These are phyloP conservation scores for Melanotaenia boesemani DNA, from an alignment of 2,797 vertebrate genomes.

Conservation along the genomic window DNA sequence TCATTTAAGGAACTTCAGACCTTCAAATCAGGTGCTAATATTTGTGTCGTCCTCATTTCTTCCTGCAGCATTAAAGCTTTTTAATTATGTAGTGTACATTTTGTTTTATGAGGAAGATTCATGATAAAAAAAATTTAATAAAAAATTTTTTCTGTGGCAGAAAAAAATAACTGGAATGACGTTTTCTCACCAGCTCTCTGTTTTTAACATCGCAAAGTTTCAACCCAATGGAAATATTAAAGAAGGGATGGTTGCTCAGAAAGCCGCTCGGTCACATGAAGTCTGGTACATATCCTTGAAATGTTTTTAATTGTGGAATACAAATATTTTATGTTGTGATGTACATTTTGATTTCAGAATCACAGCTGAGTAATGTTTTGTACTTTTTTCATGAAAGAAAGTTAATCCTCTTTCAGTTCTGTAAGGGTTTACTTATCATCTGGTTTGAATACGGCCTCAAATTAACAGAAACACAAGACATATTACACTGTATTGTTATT, in stretches of 20 bases:
- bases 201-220: slow-evolving; percentile 34
- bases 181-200: slow-evolving; percentile 48
- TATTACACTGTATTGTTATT: not conserved
- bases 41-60: not conserved
- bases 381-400: not conserved
- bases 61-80: slow-evolving; percentile 31
- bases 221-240: not conserved
- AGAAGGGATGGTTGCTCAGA: slow-evolving; percentile 16
- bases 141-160: slow-evolving; percentile 11
- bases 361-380: not conserved
- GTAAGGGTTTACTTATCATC: not conserved
- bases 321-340: slow-evolving; percentile 71
- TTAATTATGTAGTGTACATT: slow-evolving; percentile 17
- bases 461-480: not conserved
- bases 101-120: slow-evolving; percentile 31
- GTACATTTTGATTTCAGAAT: slow-evolving; percentile 28
- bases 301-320: slow-evolving; percentile 72
- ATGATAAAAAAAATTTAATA: slow-evolving; percentile 15
- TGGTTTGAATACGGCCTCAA: not conserved
- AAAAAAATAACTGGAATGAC: slow-evolving; percentile 7
- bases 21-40: slow-evolving; percentile 56
- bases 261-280: slow-evolving; percentile 7
- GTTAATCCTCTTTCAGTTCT: not conserved
- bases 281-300: slow-evolving; percentile 52
- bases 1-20: not conserved